Evolutionary conservation across 2,888 invertebrate species (phyloP).

Genomic region (Pammene aurita): DNA sequence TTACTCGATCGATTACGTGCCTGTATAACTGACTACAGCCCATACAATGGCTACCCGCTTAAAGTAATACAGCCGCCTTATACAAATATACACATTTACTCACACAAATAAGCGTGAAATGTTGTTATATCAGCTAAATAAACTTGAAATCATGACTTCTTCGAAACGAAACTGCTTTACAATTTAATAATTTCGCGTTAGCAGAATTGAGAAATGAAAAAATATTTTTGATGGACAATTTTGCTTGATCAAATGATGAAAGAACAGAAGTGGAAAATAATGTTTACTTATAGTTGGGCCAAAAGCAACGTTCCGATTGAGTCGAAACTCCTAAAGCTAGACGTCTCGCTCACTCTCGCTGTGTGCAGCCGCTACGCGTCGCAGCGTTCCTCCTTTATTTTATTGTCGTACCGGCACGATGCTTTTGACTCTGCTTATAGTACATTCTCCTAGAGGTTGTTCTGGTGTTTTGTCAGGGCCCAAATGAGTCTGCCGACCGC

Average conservation of each 20-base stretch:
- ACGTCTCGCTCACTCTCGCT: no score
- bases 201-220: no score
- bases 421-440: no score
- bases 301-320: no score
- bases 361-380: no score
- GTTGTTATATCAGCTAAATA: slow-evolving; percentile 5
- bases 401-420: no score
- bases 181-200: neutral
- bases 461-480: no score
- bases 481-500: no score
- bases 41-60: neutral
- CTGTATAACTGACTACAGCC: neutral
- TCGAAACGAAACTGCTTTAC: neutral
- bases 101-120: neutral
- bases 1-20: no score
- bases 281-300: neutral
- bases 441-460: no score
- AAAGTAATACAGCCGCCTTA: neutral
- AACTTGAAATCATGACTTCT: neutral
- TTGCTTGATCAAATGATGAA: neutral
- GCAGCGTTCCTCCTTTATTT: no score
- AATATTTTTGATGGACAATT: neutral
- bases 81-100: neutral
- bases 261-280: neutral
- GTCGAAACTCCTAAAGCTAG: no score